These are phyloP conservation scores for Chondrilla cf. caribensis DNA, from an alignment of 37 sponge, comb jelly and placozoan genomes.

Conservation along the genomic window DNA sequence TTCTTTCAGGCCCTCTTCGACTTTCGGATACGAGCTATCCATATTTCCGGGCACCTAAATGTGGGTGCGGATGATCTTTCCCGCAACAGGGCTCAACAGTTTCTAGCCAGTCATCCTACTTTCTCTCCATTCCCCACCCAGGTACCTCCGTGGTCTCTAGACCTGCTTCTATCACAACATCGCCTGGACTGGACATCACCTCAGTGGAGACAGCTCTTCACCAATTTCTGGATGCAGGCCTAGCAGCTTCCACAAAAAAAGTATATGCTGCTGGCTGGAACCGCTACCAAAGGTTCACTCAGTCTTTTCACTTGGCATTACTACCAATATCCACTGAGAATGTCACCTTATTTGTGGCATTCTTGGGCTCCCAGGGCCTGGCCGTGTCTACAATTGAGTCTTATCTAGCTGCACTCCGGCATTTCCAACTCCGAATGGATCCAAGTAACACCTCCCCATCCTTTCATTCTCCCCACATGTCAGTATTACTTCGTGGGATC, in stretches of 20 bases:
- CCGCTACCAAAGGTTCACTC: background rate
- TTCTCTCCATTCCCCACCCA: background rate
- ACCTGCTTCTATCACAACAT: background rate
- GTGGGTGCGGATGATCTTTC: background rate
- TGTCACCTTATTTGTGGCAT: background rate
- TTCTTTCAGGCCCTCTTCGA: slow-evolving; percentile 30
- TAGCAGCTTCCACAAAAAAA: background rate
- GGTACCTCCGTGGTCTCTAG: background rate
- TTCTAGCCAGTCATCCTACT: background rate
- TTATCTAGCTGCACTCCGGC: slow-evolving; percentile 6
- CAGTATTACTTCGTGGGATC: background rate
- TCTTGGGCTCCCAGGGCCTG: background rate
- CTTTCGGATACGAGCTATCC: background rate
- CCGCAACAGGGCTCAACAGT: background rate
- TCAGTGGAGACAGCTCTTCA: background rate
- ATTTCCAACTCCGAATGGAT: background rate
- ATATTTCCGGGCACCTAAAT: slow-evolving; percentile 13
- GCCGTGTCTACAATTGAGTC: background rate
- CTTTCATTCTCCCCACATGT: background rate
- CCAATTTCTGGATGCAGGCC: background rate
- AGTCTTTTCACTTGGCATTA: too few species aligned
- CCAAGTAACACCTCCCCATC: background rate
- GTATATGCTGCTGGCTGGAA: background rate
- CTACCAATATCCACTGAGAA: too few species aligned
- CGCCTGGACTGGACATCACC: slow-evolving; percentile 21